Evolutionary conservation across 1,140 invertebrate genomes (phyloP).

Genomic region (Monomorium pharaonis): DNA sequence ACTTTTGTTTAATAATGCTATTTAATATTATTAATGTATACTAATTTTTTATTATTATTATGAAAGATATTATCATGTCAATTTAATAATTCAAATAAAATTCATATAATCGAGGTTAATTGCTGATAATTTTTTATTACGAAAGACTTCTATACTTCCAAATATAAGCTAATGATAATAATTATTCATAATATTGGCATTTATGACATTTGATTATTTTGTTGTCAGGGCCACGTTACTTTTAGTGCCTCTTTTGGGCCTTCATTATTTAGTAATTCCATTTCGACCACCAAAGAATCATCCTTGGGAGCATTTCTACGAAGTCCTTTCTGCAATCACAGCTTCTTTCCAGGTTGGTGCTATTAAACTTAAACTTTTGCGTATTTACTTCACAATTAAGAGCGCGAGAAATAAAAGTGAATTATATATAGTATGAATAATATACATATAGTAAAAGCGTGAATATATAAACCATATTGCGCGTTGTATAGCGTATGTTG

Average conservation of each 20-base stretch:
- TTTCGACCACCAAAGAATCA: constrained; percentile 91
- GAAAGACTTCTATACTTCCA: neutral
- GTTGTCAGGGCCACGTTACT: constrained; percentile 92
- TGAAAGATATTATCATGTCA: neutral
- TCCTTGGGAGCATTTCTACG: constrained; percentile 91
- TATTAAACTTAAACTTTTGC: neutral
- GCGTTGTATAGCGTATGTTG: neutral
- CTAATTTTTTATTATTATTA: neutral
- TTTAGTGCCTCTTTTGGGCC: constrained; percentile 92
- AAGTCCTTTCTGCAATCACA: constrained; percentile 93
- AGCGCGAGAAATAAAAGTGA: neutral
- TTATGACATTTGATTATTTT: neutral
- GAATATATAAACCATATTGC: constrained; percentile 2
- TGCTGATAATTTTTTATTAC: neutral
- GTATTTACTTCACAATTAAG: neutral
- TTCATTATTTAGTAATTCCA: constrained; percentile 95
- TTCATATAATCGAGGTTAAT: neutral
- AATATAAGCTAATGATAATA: neutral
- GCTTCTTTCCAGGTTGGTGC: constrained; percentile 94
- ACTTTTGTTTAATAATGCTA: neutral
- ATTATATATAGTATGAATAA: neutral
- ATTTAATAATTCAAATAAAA: neutral
- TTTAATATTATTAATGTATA: neutral
- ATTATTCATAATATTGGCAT: neutral
- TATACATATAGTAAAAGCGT: too few relatives aligned